Percentiles rank a stretch among this genome's conserved stretches.
Conservation (phyloP, 2,888 invertebrate genomes). For the Himalopsyche japonica region DNA sequence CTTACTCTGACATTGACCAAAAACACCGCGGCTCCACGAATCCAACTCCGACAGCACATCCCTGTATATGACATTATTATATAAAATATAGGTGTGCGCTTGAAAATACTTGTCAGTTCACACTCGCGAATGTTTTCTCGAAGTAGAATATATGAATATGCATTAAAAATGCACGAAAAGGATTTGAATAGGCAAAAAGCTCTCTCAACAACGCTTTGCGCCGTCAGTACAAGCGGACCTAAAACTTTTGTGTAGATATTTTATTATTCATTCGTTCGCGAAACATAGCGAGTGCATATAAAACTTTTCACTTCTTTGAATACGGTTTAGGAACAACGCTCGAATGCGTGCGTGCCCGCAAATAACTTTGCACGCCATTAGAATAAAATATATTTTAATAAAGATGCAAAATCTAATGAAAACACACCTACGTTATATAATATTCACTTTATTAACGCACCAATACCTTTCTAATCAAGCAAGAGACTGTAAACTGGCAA, state of each 20-base stretch:
- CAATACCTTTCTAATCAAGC: too few relatives aligned
- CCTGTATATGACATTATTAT: neutral
- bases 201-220: conserved; percentile 4
- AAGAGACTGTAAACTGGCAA: too few relatives aligned
- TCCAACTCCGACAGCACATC: too few relatives aligned
- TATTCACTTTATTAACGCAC: too few relatives aligned
- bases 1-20: too few relatives aligned
- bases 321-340: neutral
- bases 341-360: neutral
- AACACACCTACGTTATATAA: too few relatives aligned
- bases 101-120: neutral
- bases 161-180: conserved; percentile 38
- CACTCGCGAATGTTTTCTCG: conserved; percentile 11
- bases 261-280: conserved; percentile 27
- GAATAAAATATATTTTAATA: neutral
- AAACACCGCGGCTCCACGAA: too few relatives aligned
- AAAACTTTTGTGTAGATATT: conserved; percentile 26
- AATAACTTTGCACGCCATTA: neutral
- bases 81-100: neutral
- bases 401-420: too few relatives aligned
- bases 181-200: conserved; percentile 31
- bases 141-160: conserved; percentile 39
- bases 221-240: conserved; percentile 4
- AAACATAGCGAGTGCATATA: conserved; percentile 7
- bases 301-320: conserved; percentile 18